Evolutionary conservation across 53 echinoderm and acorn worm species (phyloP).

Genomic region (Apostichopus leukothele): DNA sequence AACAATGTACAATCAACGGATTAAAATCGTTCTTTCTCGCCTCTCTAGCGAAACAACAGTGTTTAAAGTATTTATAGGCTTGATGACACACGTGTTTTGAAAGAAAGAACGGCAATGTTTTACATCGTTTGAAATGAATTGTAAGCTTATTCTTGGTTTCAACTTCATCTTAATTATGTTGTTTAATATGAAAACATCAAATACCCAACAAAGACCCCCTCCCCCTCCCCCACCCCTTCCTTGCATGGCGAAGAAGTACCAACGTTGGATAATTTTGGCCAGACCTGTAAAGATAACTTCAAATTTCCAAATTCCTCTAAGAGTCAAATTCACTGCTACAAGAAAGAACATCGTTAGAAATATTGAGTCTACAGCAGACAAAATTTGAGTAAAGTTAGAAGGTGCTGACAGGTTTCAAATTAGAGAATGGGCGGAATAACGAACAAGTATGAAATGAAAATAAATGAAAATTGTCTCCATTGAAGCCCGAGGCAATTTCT

Average conservation of each 20-base stretch:
- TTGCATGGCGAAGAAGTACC: neutral
- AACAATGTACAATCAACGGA: no score
- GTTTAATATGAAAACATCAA: neutral
- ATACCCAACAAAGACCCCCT: neutral
- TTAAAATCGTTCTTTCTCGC: no score
- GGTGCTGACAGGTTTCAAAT: slow-evolving; percentile 24
- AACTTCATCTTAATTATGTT: no score
- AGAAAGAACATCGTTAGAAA: neutral
- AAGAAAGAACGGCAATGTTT: no score
- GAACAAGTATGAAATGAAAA: slow-evolving; percentile 34
- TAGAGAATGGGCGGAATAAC: slow-evolving; percentile 3
- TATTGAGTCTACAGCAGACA: neutral
- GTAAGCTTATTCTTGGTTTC: no score
- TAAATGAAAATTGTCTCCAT: slow-evolving; percentile 24
- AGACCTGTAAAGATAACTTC: no score
- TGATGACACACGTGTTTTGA: no score
- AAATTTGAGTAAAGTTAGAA: slow-evolving; percentile 15
- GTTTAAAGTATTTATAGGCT: no score
- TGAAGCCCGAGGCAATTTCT: slow-evolving; percentile 25
- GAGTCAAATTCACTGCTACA: neutral
- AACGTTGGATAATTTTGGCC: no score
- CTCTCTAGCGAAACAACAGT: no score
- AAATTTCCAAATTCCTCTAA: no score
- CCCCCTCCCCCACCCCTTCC: neutral
- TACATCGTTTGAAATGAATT: no score